Percentiles rank a stretch among this genome's conserved stretches.
phyloP scores from a whole-genome alignment of 2,888 invertebrate genomes.

The Podotricha telesiphe region DNA sequence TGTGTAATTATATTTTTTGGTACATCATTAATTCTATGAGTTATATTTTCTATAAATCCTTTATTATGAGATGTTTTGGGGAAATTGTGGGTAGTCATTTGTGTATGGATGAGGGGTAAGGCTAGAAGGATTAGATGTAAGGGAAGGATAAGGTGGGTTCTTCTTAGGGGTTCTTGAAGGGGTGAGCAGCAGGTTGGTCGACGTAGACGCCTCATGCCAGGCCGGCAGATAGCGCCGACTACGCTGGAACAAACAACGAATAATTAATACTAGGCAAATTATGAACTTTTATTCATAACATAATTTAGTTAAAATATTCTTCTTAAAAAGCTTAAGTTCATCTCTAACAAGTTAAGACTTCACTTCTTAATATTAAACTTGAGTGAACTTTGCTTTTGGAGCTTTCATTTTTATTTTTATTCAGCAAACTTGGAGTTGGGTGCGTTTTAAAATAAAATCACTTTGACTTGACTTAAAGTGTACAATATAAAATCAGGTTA shows the following conservation, averaged over 20 bases:
- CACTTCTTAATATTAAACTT: background rate
- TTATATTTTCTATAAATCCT: slow-evolving; percentile 11
- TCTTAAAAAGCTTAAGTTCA: background rate
- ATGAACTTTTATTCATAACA: slow-evolving; percentile 10
- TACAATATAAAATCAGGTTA: background rate
- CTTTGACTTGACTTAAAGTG: background rate
- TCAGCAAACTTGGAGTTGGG: background rate
- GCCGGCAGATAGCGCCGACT: slow-evolving; percentile 50
- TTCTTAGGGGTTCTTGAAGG: slow-evolving; percentile 67
- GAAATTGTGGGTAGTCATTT: slow-evolving; percentile 55
- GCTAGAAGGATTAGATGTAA: slow-evolving; percentile 54
- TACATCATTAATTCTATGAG: background rate
- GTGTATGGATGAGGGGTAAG: slow-evolving; percentile 57
- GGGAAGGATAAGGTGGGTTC: slow-evolving; percentile 56
- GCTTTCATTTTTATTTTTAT: background rate
- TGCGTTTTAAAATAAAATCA: background rate
- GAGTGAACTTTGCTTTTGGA: background rate
- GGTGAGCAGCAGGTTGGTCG: slow-evolving; percentile 62
- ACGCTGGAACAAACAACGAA: slow-evolving; percentile 47
- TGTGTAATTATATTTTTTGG: background rate
- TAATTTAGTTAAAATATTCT: slow-evolving; percentile 6
- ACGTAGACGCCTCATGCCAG: slow-evolving; percentile 75
- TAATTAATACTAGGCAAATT: slow-evolving; percentile 19
- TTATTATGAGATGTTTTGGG: slow-evolving; percentile 14
- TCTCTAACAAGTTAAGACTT: background rate